These are phyloP conservation scores for Ciconia maguari DNA, from an alignment of 2,113 vertebrate species.

Conservation along the genomic window DNA sequence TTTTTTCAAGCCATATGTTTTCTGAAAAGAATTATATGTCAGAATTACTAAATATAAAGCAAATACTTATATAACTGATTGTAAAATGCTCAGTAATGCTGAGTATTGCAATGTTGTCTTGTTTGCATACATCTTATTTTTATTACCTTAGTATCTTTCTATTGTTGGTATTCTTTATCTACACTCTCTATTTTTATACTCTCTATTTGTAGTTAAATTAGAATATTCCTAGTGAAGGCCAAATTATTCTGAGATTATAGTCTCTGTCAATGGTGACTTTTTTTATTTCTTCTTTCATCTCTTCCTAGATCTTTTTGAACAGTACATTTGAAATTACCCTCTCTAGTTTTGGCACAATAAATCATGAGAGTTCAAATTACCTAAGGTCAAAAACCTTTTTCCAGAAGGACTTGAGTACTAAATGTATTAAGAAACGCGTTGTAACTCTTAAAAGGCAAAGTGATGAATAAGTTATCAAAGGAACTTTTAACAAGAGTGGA, in stretches of 20 bases:
- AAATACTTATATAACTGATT: neutral
- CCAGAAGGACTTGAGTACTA: slow-evolving; percentile 46
- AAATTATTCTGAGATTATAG: neutral
- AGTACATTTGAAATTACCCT: neutral
- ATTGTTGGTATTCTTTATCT: neutral
- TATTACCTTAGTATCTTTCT: neutral
- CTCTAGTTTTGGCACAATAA: slow-evolving; percentile 10
- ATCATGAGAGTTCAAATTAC: slow-evolving; percentile 45
- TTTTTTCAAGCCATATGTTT: neutral
- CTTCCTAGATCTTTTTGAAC: neutral
- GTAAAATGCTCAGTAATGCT: neutral
- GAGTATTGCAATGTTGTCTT: neutral
- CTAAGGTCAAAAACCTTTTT: slow-evolving; percentile 61
- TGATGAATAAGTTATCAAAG: slow-evolving; percentile 73
- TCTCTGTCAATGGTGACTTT: neutral
- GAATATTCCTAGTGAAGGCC: neutral
- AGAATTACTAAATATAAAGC: neutral
- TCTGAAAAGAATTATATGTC: neutral
- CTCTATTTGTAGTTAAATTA: neutral
- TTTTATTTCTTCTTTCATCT: neutral
- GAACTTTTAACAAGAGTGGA: slow-evolving; percentile 63
- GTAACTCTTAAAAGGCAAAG: slow-evolving; percentile 57
- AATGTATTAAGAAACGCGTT: slow-evolving; percentile 9
- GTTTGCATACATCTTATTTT: neutral
- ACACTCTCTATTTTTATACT: neutral